These are phyloP conservation scores for Lota lota DNA, from an alignment of 2,113 vertebrate species.

Conservation along the genomic window DNA sequence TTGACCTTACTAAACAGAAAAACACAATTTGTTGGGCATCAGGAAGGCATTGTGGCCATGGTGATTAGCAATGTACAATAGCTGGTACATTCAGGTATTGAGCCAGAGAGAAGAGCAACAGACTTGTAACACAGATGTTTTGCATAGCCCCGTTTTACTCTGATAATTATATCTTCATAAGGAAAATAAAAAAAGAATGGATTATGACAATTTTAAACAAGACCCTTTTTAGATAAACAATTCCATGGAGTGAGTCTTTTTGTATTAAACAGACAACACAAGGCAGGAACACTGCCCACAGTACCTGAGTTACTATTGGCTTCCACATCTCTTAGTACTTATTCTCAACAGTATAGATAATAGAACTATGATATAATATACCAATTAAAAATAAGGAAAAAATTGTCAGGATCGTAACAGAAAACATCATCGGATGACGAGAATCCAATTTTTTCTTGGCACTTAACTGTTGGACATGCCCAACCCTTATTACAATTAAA, in stretches of 20 bases:
- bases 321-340: slow-evolving; percentile 21
- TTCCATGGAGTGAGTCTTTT: slow-evolving; percentile 18
- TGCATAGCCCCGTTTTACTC: not conserved
- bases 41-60: not conserved
- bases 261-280: slow-evolving; percentile 39
- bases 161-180: not conserved
- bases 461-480: slow-evolving; percentile 42
- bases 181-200: not conserved
- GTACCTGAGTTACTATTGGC: slow-evolving; percentile 56
- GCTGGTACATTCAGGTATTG: slow-evolving; percentile 38
- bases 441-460: slow-evolving; percentile 43
- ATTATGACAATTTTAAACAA: slow-evolving; percentile 14
- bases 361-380: slow-evolving; percentile 3
- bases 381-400: not conserved
- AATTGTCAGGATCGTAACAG: not conserved
- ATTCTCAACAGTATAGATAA: slow-evolving; percentile 9
- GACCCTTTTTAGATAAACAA: slow-evolving; percentile 10
- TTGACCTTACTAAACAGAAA: slow-evolving; percentile 20
- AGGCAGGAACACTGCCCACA: slow-evolving; percentile 38
- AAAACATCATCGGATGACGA: slow-evolving; percentile 5
- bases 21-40: slow-evolving; percentile 13
- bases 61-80: slow-evolving; percentile 30
- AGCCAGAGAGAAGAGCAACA: not conserved
- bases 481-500: slow-evolving; percentile 12
- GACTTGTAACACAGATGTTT: slow-evolving; percentile 2